phyloP scores from a whole-genome alignment of 2,888 invertebrate genomes.

The Sipha maydis region DNA sequence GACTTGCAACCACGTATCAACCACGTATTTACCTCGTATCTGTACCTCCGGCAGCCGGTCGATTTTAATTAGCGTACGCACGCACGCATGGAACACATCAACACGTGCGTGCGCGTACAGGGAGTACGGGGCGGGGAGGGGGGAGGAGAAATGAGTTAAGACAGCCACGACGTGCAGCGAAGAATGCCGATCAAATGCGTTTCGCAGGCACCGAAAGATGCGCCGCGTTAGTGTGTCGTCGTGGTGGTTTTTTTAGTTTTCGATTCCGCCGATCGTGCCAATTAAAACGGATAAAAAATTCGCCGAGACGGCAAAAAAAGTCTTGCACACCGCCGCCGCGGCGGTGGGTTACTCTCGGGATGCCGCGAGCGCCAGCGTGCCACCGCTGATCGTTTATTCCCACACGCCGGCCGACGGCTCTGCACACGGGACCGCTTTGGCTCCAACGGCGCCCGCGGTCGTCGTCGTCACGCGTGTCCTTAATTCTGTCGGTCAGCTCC shows the following conservation, averaged over 20 bases:
- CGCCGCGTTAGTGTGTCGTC: background rate
- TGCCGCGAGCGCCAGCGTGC: no score
- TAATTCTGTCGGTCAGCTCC: no score
- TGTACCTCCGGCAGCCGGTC: conserved; percentile 9
- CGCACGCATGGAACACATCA: background rate
- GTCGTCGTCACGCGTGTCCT: background rate
- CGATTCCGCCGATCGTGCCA: conserved; percentile 39
- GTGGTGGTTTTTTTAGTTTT: conserved; percentile 34
- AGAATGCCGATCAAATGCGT: conserved; percentile 49
- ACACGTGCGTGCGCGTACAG: background rate
- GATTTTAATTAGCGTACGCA: conserved; percentile 24
- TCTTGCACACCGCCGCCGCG: background rate
- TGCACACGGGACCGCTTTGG: no score
- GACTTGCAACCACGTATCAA: background rate
- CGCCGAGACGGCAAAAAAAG: conserved; percentile 9
- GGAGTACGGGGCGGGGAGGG: background rate
- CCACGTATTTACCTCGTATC: background rate
- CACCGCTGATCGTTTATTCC: conserved; percentile 5
- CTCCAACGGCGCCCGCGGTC: background rate
- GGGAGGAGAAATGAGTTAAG: background rate
- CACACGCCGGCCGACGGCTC: background rate
- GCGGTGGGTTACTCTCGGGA: background rate
- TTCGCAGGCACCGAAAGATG: conserved; percentile 48
- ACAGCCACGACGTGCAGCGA: background rate
- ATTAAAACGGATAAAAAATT: conserved; percentile 23